Evolutionary conservation across 1,140 invertebrate species (phyloP).

Genomic region (Prorops nasuta): DNA sequence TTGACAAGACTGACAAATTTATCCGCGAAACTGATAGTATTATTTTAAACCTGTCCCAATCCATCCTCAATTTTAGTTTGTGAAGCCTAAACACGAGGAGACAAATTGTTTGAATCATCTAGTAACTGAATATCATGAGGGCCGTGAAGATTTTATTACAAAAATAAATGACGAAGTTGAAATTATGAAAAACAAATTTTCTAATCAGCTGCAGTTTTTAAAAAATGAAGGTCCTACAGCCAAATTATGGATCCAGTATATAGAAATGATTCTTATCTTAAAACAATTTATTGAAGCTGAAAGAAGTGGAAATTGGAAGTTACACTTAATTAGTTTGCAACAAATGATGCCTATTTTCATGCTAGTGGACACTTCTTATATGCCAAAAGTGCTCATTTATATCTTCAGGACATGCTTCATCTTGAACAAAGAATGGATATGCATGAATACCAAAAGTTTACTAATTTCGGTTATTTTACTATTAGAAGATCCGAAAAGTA

Average conservation of each 20-base stretch:
- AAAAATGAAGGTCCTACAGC: constrained; percentile 40
- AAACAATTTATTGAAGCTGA: constrained; percentile 47
- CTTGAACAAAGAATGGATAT: constrained; percentile 26
- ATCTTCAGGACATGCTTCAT: constrained; percentile 41
- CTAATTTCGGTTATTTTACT: constrained; percentile 35
- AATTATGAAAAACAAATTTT: not conserved
- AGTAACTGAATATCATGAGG: not conserved
- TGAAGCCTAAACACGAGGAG: no score
- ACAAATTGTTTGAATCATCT: no score
- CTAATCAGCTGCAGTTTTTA: not conserved
- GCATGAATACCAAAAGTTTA: constrained; percentile 37
- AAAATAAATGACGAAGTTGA: not conserved
- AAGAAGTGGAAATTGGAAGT: constrained; percentile 39
- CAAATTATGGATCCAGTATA: constrained; percentile 51
- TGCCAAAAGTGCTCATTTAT: constrained; percentile 37
- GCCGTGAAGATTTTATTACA: not conserved
- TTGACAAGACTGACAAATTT: no score
- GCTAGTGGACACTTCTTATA: constrained; percentile 42
- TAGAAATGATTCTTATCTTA: constrained; percentile 43
- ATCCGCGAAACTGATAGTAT: no score
- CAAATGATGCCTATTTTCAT: constrained; percentile 46
- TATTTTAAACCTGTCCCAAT: not conserved
- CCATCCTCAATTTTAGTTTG: no score
- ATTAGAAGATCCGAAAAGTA: constrained; percentile 44
- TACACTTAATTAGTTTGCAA: constrained; percentile 27